Evolutionary conservation across 2,888 invertebrate genomes (phyloP).

Genomic region (Aporophyla lueneburgensis): DNA sequence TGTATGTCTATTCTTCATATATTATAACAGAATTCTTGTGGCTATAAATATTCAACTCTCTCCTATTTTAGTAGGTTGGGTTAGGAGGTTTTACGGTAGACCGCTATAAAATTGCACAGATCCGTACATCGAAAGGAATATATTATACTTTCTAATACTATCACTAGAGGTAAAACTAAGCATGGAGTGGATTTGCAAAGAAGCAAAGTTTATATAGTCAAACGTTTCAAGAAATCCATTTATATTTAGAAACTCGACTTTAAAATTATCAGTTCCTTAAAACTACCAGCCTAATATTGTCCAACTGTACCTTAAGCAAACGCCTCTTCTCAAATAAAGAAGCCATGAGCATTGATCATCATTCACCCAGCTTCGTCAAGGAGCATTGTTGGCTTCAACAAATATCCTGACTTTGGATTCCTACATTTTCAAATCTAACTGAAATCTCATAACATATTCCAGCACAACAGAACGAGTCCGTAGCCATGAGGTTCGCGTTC

Average conservation of each 20-base stretch:
- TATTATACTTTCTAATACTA: constrained; percentile 49
- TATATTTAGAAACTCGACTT: not conserved
- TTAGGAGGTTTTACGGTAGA: constrained; percentile 47
- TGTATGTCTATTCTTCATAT: not conserved
- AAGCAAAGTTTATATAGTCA: not conserved
- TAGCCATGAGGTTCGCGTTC: constrained; percentile 82
- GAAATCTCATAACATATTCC: constrained; percentile 56
- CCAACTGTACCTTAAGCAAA: not conserved
- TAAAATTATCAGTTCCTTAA: not conserved
- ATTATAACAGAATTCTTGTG: constrained; percentile 29
- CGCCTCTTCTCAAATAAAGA: not conserved
- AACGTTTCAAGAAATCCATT: not conserved
- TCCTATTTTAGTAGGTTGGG: constrained; percentile 39
- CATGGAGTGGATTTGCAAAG: not conserved
- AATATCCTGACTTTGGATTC: not conserved
- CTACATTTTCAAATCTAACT: constrained; percentile 8
- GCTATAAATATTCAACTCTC: constrained; percentile 47
- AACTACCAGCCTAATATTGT: not conserved
- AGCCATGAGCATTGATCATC: not conserved
- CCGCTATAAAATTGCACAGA: constrained; percentile 54
- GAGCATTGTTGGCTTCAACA: not conserved
- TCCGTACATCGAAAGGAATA: constrained; percentile 36
- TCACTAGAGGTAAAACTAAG: constrained; percentile 2
- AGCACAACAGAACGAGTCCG: constrained; percentile 84
- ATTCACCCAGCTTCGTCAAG: not conserved